These are phyloP conservation scores for Rhagoletis zephyria DNA, from an alignment of 1,140 invertebrate genomes.

Conservation along the genomic window DNA sequence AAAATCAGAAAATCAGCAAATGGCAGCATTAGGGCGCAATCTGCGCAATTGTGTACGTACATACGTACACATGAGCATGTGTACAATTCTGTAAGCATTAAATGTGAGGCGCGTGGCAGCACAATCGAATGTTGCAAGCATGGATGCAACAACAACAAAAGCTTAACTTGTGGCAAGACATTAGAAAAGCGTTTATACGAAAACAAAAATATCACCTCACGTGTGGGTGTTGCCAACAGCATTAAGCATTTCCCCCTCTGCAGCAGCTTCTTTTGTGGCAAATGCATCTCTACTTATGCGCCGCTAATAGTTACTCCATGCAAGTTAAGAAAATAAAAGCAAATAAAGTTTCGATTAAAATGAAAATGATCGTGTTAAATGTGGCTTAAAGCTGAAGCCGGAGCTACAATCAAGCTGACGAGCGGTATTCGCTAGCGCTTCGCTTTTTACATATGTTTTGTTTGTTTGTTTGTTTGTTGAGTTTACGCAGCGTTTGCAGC, in stretches of 20 bases:
- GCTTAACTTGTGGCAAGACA: background rate
- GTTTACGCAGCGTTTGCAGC: background rate
- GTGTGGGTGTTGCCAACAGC: slow-evolving; percentile 13
- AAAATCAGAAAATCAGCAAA: background rate
- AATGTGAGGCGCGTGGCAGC: background rate
- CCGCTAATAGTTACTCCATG: too few species aligned
- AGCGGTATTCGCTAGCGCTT: background rate
- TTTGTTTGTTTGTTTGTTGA: background rate
- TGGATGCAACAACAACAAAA: background rate
- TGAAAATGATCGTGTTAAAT: slow-evolving; percentile 44
- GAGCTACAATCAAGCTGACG: slow-evolving; percentile 3
- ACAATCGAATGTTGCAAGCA: background rate
- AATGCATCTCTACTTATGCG: background rate
- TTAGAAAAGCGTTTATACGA: slow-evolving; percentile 32
- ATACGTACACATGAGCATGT: background rate
- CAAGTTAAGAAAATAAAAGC: too few species aligned
- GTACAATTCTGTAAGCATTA: background rate
- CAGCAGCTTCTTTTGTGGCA: background rate
- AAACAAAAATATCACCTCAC: background rate
- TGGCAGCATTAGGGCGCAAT: background rate
- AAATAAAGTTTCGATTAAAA: background rate
- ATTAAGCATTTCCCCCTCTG: background rate
- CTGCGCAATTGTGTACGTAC: background rate
- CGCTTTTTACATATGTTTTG: background rate
- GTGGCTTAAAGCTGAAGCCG: background rate